Base-by-base conservation (phyloP, 2,888 invertebrate genomes). In the Vannuccia rotundouncinata region DNA sequence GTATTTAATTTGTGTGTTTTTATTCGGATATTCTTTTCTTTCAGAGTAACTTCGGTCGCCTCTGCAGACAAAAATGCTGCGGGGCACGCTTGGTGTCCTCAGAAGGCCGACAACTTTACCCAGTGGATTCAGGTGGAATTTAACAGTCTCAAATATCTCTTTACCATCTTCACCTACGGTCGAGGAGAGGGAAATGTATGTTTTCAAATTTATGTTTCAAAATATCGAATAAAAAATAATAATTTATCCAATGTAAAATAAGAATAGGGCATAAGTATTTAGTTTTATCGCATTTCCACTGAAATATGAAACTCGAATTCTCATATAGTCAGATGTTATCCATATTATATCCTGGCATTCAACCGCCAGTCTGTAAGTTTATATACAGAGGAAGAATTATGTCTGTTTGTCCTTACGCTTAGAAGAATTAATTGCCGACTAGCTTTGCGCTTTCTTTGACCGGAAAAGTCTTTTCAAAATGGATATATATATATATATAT, bases 161-260 rank as follows among this genome's bases (percentile, higher is more conserved):
- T 59, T 28, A 60, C 59, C 2, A 78, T 78, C 66, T 78, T 60
- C 27, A 78, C 78, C 25, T 28, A 30, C n/a, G 78, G 78, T 60
- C 59, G 78, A 28, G 78, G 78, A 59, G 78, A 78, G 5, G 78
- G 78, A 25, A 78, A 78, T 78, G 78, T 78, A 78, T 25, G 78
- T 66, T 45, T 66, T 5, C 10, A n/a, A 13, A 5, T 22, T n/a
- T 13, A 5, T 66, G 25, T 22, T 66, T 22, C 2, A 66, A 13
- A 66, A 22, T 22, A 66, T 13, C 10, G 66, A n/a, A 22, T 22
- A 22, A 13, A 27, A 5, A 66, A 22, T 66, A 66, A 22, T 2
- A 5, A 66, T 66, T 2, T n/a, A 5, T n/a, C 66, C 2, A 66
- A 66, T 66, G 5, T 5, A 66, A 45, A 45, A 45, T 10, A 5